Evolutionary conservation across 2,113 vertebrate species (phyloP), one percentile per base, ranked within the genome.

Genomic region (Malurus alboscapulatus): DNA sequence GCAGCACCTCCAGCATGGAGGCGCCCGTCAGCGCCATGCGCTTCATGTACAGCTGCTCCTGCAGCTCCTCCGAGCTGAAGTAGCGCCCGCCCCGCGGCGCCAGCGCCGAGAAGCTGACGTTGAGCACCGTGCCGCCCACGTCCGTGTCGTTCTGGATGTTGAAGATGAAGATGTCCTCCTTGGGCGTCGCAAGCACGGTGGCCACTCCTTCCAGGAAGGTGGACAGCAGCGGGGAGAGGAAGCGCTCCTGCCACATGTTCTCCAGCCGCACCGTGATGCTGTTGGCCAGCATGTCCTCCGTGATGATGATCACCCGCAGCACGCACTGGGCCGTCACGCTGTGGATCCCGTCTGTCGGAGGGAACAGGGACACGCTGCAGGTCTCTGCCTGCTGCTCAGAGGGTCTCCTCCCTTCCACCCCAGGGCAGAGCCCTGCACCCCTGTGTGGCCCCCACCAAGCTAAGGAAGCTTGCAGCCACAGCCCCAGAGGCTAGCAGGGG

Each of bases 191-290:
- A 2, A 99, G 98, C 84, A 99, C 98, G 0, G 98, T 98, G 11
- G 99, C 98, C 96, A 99, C 98, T 3, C 99, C 99, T 84, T 99
- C 99, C 89, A 99, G 97, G 84, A 99, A 99, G 96, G 97, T 98
- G 66, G 97, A 97, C 36, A 99, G 97, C 84, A 99, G 97, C 0
- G 99, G 99, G 6, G 99, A 99, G 36, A 99, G 98, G 96, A 99
- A 99, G 54, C 98, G 98, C 95, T 99, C 99, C 97, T 99, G 99
- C 97, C 99, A 99, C 99, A 99, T 99, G 97, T 99, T 99, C 97
- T 99, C 98, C 30, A 99, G 98, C 16, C 99, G 98, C 75, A 99
- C 99, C 0, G 99, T 99, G 88, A 99, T 98, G 72, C 99, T 99
- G 98, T 99, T 99, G 95, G 99, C 98, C 93, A 99, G 81, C 98